phyloP scores from a whole-genome alignment of 2,888 invertebrate species.

The Hemaris fuciformis region DNA sequence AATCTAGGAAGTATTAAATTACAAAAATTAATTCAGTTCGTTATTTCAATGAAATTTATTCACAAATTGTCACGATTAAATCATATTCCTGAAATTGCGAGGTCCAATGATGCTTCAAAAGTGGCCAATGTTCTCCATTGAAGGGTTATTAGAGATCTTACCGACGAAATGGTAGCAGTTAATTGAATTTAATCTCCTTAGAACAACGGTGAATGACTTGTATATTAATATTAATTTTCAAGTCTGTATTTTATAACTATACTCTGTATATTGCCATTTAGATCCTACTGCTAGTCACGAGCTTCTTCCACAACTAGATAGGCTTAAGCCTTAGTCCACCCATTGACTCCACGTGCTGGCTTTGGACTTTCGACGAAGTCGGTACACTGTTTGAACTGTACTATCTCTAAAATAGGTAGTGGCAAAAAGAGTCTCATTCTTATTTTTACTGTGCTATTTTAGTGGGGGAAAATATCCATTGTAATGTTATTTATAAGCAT shows the following conservation, averaged over 20 bases:
- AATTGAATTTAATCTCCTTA: constrained; percentile 50
- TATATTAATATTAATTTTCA: not conserved
- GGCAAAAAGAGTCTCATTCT: no score
- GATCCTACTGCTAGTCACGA: no score
- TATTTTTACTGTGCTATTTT: no score
- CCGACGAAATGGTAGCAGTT: constrained; percentile 46
- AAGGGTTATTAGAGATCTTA: constrained; percentile 46
- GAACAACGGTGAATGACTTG: constrained; percentile 20
- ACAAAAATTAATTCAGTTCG: not conserved
- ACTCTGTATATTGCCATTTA: no score
- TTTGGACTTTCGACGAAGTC: no score
- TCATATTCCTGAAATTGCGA: constrained; percentile 48
- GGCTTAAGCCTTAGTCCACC: no score
- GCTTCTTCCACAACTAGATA: no score
- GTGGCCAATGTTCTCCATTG: constrained; percentile 41
- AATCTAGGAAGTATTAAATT: not conserved
- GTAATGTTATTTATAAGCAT: no score
- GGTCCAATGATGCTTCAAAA: constrained; percentile 38
- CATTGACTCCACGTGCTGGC: no score
- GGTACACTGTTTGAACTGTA: no score
- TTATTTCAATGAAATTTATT: constrained; percentile 46
- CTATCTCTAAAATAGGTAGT: no score
- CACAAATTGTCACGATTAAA: constrained; percentile 59
- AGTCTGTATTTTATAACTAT: not conserved
- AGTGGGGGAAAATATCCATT: no score